Percentiles rank a stretch among this genome's conserved stretches.
phyloP scores from a whole-genome alignment of 2,888 invertebrate genomes.

The Cenopis cana region DNA sequence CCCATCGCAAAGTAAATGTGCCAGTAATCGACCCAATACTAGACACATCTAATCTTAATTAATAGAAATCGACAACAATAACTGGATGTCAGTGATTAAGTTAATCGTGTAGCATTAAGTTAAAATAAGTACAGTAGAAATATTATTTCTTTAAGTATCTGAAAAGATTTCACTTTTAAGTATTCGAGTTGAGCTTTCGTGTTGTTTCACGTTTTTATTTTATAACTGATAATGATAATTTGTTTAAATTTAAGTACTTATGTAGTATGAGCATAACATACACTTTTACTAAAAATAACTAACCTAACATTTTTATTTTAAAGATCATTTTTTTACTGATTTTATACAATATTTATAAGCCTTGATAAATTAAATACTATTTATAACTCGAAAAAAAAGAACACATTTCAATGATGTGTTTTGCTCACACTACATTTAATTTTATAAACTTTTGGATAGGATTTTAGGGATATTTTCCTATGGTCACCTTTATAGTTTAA shows the following conservation, averaged over 20 bases:
- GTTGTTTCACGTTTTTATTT: constrained; percentile 31
- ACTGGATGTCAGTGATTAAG: too few relatives aligned
- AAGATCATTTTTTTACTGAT: not conserved
- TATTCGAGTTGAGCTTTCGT: constrained; percentile 39
- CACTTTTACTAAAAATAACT: not conserved
- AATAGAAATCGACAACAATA: too few relatives aligned
- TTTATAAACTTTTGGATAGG: constrained; percentile 15
- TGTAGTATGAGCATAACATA: constrained; percentile 13
- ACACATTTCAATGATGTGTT: not conserved
- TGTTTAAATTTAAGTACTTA: not conserved
- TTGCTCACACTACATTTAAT: constrained; percentile 19
- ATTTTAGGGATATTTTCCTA: constrained; percentile 18
- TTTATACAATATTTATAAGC: not conserved
- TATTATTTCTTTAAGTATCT: constrained; percentile 9
- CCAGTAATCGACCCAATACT: not conserved
- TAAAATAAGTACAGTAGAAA: not conserved
- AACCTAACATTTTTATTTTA: not conserved
- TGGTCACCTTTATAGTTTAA: not conserved
- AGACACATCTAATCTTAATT: too few relatives aligned
- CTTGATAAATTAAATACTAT: not conserved
- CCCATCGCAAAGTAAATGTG: too few relatives aligned
- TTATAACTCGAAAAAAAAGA: not conserved
- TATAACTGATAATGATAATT: constrained; percentile 32
- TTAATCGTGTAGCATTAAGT: too few relatives aligned
- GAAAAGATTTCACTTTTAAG: constrained; percentile 15